Base-by-base conservation (phyloP, 2,113 vertebrate genomes). In the Oryctolagus cuniculus region DNA sequence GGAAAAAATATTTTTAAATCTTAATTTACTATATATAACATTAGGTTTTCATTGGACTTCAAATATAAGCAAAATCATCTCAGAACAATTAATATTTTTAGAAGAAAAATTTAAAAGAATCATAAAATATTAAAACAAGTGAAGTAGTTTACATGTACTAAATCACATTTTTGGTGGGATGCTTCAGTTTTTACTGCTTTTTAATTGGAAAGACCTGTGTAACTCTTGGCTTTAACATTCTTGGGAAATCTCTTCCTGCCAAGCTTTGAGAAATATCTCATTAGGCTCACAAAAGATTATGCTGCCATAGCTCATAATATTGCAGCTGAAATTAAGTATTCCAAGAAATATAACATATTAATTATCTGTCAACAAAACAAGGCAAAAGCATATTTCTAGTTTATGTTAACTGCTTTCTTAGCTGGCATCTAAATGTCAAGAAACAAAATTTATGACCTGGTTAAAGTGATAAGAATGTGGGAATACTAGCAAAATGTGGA, bases 1-100 rank as follows among this genome's bases (percentile, higher is more conserved):
- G n/a, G n/a, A n/a, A n/a, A n/a, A n/a, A n/a, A n/a, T 96, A 80
- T 79, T 89, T 77, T 89, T 61, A 64, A 69, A 64, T 87, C 24
- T 86, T 77, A 58, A 63, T 79, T 67, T 72, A 87, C 6, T 89
- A 1, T n/a, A 25, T 9, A 5, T 22, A 63, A 22, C 11, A 6
- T 25, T 89, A 31, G 6, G 38, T 81, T 92, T 90, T 89, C 38
- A 70, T n/a, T 83, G 34, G 61, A 53, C 10, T 64, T 94, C 17
- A 55, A 82, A 63, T 75, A 61, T 5, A 80, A 79, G 3, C 11
- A 69, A 94, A 24, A 67, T 49, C 8, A 79, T 87, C 6, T 31
- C 51, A 74, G 34, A 67, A 22, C 6, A 83, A 79, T 81, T 88
- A 51, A 70, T 85, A 85, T 81, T 74, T 93, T 75, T 82, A 29